Evolutionary conservation across 2,797 vertebrate species (phyloP).

Genomic region (Thaleichthys pacificus): DNA sequence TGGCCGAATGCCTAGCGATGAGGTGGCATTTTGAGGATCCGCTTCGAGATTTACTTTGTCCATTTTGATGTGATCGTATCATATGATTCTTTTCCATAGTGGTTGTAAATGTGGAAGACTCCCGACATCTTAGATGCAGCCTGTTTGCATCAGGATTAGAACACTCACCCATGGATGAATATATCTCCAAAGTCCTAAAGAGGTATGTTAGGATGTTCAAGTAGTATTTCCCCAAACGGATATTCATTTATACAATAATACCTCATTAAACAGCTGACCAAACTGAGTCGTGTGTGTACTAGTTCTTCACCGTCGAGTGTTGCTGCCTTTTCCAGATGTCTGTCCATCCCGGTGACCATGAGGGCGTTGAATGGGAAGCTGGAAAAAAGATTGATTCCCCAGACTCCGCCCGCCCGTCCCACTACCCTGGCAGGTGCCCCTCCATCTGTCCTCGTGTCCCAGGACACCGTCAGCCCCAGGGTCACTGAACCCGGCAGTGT

Average conservation of each 20-base stretch:
- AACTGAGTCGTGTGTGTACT: background rate
- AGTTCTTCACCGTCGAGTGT: background rate
- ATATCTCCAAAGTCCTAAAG: conserved; percentile 67
- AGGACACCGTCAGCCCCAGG: background rate
- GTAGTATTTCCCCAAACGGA: background rate
- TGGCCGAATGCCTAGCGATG: background rate
- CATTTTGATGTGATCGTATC: background rate
- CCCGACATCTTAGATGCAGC: conserved; percentile 69
- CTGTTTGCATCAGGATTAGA: conserved; percentile 61
- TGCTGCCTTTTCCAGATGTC: conserved; percentile 65
- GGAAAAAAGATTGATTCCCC: conserved; percentile 19
- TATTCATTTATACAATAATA: no score
- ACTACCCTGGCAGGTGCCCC: conserved; percentile 28
- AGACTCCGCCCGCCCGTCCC: background rate
- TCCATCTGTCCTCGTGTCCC: background rate
- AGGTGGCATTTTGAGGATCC: background rate
- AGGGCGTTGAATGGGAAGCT: conserved; percentile 68
- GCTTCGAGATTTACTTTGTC: background rate
- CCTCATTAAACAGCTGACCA: no score
- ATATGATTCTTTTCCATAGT: conserved; percentile 61
- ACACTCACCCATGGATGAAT: conserved; percentile 66
- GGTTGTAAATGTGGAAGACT: conserved; percentile 66
- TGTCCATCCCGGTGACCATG: conserved; percentile 84
- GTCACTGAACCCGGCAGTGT: background rate
- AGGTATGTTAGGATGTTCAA: conserved; percentile 68